phyloP scores from a whole-genome alignment of 2,797 vertebrate species.

The Coranthus polyacanthus region DNA sequence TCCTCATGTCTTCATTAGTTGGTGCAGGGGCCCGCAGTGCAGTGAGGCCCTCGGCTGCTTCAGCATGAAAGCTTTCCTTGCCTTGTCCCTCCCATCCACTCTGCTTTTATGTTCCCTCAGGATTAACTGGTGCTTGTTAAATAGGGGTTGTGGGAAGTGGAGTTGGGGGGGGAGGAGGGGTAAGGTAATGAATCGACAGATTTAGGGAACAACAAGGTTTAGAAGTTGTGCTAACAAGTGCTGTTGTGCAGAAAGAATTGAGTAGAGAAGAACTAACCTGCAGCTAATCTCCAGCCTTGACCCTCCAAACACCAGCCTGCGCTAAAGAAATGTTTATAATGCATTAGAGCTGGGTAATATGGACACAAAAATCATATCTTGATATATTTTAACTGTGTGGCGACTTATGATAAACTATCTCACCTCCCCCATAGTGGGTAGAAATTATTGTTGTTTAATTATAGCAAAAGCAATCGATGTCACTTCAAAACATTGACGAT shows the following conservation, averaged over 20 bases:
- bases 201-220: conserved; percentile 78
- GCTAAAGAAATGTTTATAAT: background rate
- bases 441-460: no score
- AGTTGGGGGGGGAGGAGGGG: conserved; percentile 46
- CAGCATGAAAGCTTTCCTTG: conserved; percentile 64
- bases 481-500: no score
- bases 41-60: conserved; percentile 33
- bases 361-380: no score
- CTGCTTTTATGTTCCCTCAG: conserved; percentile 59
- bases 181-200: conserved; percentile 68
- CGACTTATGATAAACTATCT: no score
- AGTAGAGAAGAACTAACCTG: conserved; percentile 50
- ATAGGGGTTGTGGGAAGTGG: conserved; percentile 60
- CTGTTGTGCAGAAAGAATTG: conserved; percentile 49
- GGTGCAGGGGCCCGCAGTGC: background rate
- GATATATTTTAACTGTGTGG: background rate
- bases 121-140: conserved; percentile 79
- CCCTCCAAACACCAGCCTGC: background rate
- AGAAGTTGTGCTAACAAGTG: conserved; percentile 83
- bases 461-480: no score
- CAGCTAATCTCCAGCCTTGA: background rate
- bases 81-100: conserved; percentile 44
- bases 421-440: no score
- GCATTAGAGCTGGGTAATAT: no score
- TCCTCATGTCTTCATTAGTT: conserved; percentile 42